These are phyloP conservation scores for Petrophora chlorosata DNA, from an alignment of 2,888 invertebrate genomes.

Conservation along the genomic window DNA sequence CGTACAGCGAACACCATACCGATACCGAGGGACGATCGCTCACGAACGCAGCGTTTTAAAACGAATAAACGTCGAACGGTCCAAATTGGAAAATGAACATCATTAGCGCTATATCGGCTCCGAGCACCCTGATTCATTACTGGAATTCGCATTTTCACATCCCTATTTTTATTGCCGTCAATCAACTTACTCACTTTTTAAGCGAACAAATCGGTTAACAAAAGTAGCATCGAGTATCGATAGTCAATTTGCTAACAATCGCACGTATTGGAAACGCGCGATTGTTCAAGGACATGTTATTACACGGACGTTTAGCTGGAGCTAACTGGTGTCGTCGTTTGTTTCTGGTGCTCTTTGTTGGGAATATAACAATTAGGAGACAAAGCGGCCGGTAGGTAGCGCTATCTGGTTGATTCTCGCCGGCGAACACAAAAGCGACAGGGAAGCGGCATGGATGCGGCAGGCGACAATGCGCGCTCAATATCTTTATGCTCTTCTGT, in stretches of 20 bases:
- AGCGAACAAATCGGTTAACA: conserved; percentile 46
- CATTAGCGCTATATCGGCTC: conserved; percentile 75
- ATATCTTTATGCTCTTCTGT: conserved; percentile 77
- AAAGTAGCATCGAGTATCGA: conserved; percentile 53
- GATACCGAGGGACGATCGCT: conserved; percentile 62
- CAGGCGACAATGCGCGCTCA: conserved; percentile 72
- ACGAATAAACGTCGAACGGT: conserved; percentile 80
- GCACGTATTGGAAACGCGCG: conserved; percentile 73
- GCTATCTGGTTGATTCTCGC: conserved; percentile 64
- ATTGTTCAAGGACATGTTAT: conserved; percentile 81
- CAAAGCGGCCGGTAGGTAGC: conserved; percentile 65
- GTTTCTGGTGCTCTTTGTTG: conserved; percentile 77
- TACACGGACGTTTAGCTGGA: conserved; percentile 73
- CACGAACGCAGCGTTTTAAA: conserved; percentile 70
- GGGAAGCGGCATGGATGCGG: conserved; percentile 18
- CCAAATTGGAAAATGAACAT: conserved; percentile 77
- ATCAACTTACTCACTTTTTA: conserved; percentile 39
- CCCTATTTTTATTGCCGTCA: conserved; percentile 61
- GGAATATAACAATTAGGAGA: conserved; percentile 77
- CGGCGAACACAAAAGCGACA: conserved; percentile 60
- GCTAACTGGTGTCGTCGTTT: conserved; percentile 71
- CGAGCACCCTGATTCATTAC: conserved; percentile 65
- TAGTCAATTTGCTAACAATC: conserved; percentile 78
- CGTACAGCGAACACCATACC: conserved; percentile 43
- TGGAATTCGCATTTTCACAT: conserved; percentile 50